These are phyloP conservation scores for Slavum lentiscoides DNA, from an alignment of 2,888 invertebrate species.

Conservation along the genomic window DNA sequence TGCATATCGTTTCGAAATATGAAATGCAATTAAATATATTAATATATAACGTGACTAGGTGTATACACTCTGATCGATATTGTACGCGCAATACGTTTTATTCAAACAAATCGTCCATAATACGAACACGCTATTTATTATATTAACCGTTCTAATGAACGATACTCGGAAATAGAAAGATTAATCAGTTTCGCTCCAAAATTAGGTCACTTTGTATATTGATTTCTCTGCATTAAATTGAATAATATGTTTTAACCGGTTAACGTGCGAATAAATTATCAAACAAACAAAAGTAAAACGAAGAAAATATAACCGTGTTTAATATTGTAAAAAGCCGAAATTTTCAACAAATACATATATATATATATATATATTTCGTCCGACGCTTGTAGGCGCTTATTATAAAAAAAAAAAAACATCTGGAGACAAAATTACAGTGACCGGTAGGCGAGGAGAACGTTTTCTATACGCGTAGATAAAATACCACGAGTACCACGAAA, in stretches of 20 bases:
- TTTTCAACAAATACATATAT: neutral
- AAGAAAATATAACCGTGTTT: neutral
- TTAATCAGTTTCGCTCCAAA: neutral
- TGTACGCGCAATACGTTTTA: neutral
- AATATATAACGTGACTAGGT: neutral
- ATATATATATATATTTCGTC: neutral
- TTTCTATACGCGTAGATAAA: too few species aligned
- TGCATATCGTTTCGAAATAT: neutral
- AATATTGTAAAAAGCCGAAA: neutral
- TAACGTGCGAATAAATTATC: neutral
- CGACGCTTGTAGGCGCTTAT: too few species aligned
- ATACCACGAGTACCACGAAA: too few species aligned
- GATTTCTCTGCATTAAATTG: neutral
- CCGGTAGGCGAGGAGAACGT: too few species aligned
- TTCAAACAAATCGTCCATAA: neutral
- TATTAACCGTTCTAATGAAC: conserved; percentile 2
- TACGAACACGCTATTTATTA: neutral
- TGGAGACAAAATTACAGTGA: too few species aligned
- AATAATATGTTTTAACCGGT: neutral
- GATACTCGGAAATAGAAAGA: neutral
- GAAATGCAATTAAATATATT: neutral
- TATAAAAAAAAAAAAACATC: too few species aligned
- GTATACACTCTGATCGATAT: neutral
- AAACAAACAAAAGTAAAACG: neutral
- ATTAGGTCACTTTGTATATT: neutral